Percentiles rank a stretch among this genome's conserved stretches.
Evolutionary conservation across 2,888 invertebrate genomes (phyloP).

Genomic region (Rosalia funebris): DNA sequence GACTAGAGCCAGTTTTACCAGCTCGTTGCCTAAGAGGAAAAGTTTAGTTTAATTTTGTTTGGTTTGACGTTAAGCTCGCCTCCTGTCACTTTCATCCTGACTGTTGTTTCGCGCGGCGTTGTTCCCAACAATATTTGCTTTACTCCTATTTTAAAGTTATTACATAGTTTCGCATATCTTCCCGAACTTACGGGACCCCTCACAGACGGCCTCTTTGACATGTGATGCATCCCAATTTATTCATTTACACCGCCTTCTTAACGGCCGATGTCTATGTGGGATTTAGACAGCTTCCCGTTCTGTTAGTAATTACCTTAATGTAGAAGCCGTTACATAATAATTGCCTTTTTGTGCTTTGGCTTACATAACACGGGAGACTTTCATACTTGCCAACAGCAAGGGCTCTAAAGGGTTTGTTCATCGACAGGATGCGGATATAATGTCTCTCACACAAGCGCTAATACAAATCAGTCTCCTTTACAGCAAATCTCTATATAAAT

Average conservation of each 20-base stretch:
- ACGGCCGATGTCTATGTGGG: too few relatives aligned
- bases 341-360: too few relatives aligned
- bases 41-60: slow-evolving; percentile 66
- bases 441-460: too few relatives aligned
- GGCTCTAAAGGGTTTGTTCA: too few relatives aligned
- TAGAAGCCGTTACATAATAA: too few relatives aligned
- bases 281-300: too few relatives aligned
- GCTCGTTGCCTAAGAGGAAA: slow-evolving; percentile 64
- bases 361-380: too few relatives aligned
- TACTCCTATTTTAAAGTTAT: slow-evolving; percentile 60
- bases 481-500: too few relatives aligned
- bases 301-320: too few relatives aligned
- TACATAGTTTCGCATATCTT: slow-evolving; percentile 59
- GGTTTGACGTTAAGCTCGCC: slow-evolving; percentile 65
- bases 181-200: slow-evolving; percentile 40
- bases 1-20: slow-evolving; percentile 60
- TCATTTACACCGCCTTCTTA: slow-evolving; percentile 16
- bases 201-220: slow-evolving; percentile 33
- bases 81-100: slow-evolving; percentile 65
- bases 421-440: too few relatives aligned
- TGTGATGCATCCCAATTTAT: slow-evolving; percentile 29
- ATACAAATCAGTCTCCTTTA: too few relatives aligned
- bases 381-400: too few relatives aligned
- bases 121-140: slow-evolving; percentile 61
- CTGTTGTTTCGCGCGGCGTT: slow-evolving; percentile 61